Conservation (phyloP, 2,888 invertebrate species). For the Epinotia bilunana region DNA sequence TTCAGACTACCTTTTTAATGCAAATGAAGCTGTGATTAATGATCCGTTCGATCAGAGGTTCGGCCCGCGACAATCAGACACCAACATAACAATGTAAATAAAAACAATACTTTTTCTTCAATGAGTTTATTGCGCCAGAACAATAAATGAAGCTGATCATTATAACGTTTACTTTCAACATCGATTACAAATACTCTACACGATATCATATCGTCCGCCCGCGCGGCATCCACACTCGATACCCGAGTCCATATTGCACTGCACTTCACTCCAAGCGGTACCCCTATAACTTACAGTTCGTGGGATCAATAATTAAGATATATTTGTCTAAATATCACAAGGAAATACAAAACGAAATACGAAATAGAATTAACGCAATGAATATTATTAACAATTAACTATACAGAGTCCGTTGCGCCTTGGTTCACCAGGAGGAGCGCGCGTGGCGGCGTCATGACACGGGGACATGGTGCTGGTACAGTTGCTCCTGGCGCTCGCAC, state of each 20-base stretch:
- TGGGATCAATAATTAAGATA: conserved; percentile 80
- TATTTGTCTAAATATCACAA: conserved; percentile 85
- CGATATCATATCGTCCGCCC: conserved; percentile 70
- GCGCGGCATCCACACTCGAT: conserved; percentile 73
- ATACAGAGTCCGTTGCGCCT: conserved; percentile 73
- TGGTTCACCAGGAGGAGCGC: conserved; percentile 74
- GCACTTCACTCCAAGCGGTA: conserved; percentile 75
- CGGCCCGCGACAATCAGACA: conserved; percentile 17
- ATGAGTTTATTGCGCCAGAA: conserved; percentile 84
- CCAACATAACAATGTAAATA: conserved; percentile 59
- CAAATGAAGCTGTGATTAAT: conserved; percentile 41
- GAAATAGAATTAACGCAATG: conserved; percentile 82
- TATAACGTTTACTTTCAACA: conserved; percentile 85
- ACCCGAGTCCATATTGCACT: conserved; percentile 81
- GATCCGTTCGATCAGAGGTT: conserved; percentile 21
- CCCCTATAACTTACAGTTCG: conserved; percentile 82
- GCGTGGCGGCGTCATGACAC: conserved; percentile 81
- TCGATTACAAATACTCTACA: conserved; percentile 82
- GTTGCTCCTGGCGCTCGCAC: conserved; percentile 81
- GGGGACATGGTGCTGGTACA: conserved; percentile 83
- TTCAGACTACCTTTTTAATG: conserved; percentile 42
- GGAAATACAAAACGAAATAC: conserved; percentile 84
- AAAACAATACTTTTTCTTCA: conserved; percentile 80
- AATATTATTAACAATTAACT: conserved; percentile 83
- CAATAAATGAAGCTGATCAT: conserved; percentile 84